Evolutionary conservation across 1,140 invertebrate species (phyloP).

Genomic region (Brachionus plicatilis): DNA sequence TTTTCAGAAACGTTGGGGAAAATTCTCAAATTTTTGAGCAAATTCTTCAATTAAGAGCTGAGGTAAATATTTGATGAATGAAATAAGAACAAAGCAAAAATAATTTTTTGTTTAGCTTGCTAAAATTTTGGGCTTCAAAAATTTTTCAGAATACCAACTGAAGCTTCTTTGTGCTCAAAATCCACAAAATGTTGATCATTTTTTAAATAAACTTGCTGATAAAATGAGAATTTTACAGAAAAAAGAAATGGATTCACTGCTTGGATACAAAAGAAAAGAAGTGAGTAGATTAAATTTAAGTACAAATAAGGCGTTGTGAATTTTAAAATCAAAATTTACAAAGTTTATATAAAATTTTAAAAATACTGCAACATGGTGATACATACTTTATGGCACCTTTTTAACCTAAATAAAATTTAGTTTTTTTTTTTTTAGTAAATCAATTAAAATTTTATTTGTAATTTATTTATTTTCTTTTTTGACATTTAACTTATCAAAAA

Average conservation of each 20-base stretch:
- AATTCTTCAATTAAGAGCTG: constrained; percentile 56
- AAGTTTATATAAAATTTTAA: no score
- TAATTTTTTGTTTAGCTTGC: constrained; percentile 50
- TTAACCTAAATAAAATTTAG: no score
- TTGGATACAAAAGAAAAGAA: constrained; percentile 59
- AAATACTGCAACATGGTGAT: no score
- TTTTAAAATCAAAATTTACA: no score
- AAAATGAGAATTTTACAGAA: constrained; percentile 57
- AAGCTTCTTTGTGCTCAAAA: constrained; percentile 61
- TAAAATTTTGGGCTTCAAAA: constrained; percentile 56
- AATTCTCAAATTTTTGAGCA: constrained; percentile 60
- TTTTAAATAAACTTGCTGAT: constrained; percentile 54
- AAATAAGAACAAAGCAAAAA: background rate
- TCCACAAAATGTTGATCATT: constrained; percentile 56
- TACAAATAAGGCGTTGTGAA: no score
- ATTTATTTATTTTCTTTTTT: no score
- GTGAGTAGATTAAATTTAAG: constrained; percentile 43
- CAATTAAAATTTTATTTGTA: no score
- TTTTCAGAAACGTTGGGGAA: constrained; percentile 56
- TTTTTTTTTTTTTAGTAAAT: no score
- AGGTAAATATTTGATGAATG: constrained; percentile 46
- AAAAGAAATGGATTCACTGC: constrained; percentile 55
- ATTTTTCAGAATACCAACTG: constrained; percentile 57
- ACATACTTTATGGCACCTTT: no score
- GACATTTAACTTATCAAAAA: no score